Conservation (phyloP, 2,888 invertebrate species). For the Anagyrus pseudococci region DNA sequence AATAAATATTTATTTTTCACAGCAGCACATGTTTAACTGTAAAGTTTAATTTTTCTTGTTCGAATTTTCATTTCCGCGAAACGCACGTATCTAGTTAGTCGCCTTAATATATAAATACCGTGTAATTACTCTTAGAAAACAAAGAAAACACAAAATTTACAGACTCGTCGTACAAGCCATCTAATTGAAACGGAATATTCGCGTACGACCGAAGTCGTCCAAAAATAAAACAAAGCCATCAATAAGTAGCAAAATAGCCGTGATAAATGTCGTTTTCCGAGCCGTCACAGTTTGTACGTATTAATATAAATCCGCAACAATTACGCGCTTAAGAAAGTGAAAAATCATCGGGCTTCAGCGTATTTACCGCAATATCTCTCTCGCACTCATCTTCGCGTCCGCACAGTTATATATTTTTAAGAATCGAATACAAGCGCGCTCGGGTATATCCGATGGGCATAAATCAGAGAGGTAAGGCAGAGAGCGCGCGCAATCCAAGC, state of each 20-base stretch:
- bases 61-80: too few relatives aligned
- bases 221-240: neutral
- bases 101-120: too few relatives aligned
- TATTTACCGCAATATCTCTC: neutral
- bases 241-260: neutral
- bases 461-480: slow-evolving; percentile 13
- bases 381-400: neutral
- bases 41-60: too few relatives aligned
- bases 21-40: too few relatives aligned
- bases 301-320: slow-evolving; percentile 7
- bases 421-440: slow-evolving; percentile 19
- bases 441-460: slow-evolving; percentile 21
- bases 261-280: neutral
- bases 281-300: neutral
- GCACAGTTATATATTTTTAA: slow-evolving; percentile 25
- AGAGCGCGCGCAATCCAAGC: neutral
- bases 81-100: too few relatives aligned
- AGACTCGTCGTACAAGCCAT: too few relatives aligned
- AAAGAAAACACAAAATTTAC: neutral
- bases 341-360: neutral
- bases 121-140: too few relatives aligned
- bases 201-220: neutral
- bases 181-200: too few relatives aligned
- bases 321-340: slow-evolving; percentile 13
- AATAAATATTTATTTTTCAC: neutral